Evolutionary conservation across 2,113 vertebrate species (phyloP).

Genomic region (Junco hyemalis): DNA sequence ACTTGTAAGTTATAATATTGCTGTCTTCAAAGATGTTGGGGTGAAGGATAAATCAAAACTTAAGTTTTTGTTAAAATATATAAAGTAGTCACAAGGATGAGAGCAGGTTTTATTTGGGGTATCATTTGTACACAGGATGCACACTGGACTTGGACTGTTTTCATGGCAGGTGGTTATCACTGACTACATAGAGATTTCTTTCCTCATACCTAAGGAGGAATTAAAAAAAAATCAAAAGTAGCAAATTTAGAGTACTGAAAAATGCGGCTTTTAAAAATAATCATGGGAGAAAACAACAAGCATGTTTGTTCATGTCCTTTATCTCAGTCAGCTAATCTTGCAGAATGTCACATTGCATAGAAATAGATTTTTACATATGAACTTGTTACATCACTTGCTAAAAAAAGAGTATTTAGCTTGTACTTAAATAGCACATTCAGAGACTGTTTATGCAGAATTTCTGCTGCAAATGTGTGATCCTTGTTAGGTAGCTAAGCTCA

Average conservation of each 20-base stretch:
- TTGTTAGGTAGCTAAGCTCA: neutral
- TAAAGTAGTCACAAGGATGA: neutral
- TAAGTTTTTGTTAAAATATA: neutral
- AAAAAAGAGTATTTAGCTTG: slow-evolving; percentile 56
- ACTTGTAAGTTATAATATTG: neutral
- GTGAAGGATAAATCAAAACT: neutral
- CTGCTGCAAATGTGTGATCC: slow-evolving; percentile 27
- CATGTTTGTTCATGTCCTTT: slow-evolving; percentile 61
- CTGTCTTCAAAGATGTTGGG: neutral
- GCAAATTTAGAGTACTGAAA: slow-evolving; percentile 28
- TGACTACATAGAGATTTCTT: neutral
- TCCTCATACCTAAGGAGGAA: neutral
- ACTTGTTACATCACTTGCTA: slow-evolving; percentile 66
- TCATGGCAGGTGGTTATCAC: neutral
- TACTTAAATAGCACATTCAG: slow-evolving; percentile 50
- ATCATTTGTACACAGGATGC: neutral
- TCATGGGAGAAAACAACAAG: slow-evolving; percentile 15
- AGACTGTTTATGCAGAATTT: slow-evolving; percentile 38
- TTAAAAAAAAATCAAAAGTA: slow-evolving; percentile 15
- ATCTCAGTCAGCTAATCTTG: slow-evolving; percentile 52
- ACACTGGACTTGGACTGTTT: neutral
- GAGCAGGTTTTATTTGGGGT: neutral
- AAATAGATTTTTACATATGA: slow-evolving; percentile 70
- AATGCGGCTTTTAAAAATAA: slow-evolving; percentile 51
- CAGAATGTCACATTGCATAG: slow-evolving; percentile 58